phyloP scores from a whole-genome alignment of 2,797 vertebrate genomes.

The Cossypha niveicapilla region DNA sequence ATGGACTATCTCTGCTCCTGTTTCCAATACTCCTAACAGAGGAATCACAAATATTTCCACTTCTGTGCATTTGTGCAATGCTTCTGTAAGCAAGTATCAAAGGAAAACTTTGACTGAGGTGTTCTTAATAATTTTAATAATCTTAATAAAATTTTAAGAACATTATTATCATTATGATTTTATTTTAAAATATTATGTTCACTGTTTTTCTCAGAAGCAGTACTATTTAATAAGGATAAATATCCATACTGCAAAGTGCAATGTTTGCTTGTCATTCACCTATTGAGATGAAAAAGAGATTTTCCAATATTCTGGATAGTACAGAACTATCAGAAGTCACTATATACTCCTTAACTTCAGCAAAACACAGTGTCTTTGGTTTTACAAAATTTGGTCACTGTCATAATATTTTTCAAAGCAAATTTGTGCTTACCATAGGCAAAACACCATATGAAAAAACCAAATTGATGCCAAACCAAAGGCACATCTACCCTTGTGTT shows the following conservation, averaged over 20 bases:
- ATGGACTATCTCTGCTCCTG: background rate
- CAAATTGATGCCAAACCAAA: background rate
- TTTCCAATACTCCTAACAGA: background rate
- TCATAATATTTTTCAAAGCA: background rate
- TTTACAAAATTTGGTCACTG: background rate
- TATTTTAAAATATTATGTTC: background rate
- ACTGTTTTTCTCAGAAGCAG: background rate
- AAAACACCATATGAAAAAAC: fast-evolving
- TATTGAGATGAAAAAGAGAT: background rate
- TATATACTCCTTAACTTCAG: background rate
- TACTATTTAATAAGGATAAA: background rate
- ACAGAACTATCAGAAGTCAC: background rate
- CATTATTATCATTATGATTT: background rate
- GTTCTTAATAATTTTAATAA: background rate
- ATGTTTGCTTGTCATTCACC: background rate
- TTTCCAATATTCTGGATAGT: background rate
- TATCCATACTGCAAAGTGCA: background rate
- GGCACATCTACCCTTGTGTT: fast-evolving
- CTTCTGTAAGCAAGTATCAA: background rate
- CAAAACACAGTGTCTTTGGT: fast-evolving
- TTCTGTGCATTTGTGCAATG: background rate
- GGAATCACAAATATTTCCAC: background rate
- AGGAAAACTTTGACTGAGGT: background rate
- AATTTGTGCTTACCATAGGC: background rate
- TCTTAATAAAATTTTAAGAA: background rate